Percentiles rank a stretch among this genome's conserved stretches.
Evolutionary conservation across 2,797 vertebrate genomes (phyloP).

Genomic region (Poliocrania exsul): DNA sequence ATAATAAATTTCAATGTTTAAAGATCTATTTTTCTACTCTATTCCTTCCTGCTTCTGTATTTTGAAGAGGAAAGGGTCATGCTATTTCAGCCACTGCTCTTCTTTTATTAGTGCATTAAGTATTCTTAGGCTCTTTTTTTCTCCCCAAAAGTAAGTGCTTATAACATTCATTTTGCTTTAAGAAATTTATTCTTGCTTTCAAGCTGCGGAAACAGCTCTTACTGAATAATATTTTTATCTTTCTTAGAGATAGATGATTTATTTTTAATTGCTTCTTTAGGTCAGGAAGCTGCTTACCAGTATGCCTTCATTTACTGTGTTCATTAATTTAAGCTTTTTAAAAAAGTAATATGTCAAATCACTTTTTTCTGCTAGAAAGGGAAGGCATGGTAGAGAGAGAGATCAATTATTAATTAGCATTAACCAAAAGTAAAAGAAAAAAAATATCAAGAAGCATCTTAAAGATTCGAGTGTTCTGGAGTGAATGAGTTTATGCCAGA

Average conservation of each 20-base stretch:
- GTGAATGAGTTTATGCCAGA: background rate
- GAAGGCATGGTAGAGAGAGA: background rate
- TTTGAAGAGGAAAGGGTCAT: slow-evolving; percentile 17
- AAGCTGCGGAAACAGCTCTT: slow-evolving; percentile 64
- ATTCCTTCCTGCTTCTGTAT: background rate
- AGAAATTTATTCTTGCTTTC: slow-evolving; percentile 63
- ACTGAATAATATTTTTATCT: slow-evolving; percentile 66
- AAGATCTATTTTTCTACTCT: background rate
- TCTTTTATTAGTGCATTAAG: background rate
- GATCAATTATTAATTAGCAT: slow-evolving; percentile 43
- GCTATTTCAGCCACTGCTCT: slow-evolving; percentile 17
- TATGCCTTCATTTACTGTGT: slow-evolving; percentile 14
- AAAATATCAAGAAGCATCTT: background rate
- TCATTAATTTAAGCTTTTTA: slow-evolving; percentile 8
- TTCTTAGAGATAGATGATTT: slow-evolving; percentile 65
- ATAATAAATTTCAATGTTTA: slow-evolving; percentile 14
- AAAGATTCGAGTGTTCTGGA: background rate
- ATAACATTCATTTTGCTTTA: slow-evolving; percentile 68
- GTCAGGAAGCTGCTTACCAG: slow-evolving; percentile 53
- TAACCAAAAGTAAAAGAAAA: background rate
- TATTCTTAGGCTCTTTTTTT: slow-evolving; percentile 36
- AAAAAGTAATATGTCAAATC: background rate
- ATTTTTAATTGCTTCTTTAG: slow-evolving; percentile 72
- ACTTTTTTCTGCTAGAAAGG: slow-evolving; percentile 8
- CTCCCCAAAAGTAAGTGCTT: slow-evolving; percentile 48